These are phyloP conservation scores for Troilus luridus DNA, from an alignment of 2,888 invertebrate species.

Conservation along the genomic window DNA sequence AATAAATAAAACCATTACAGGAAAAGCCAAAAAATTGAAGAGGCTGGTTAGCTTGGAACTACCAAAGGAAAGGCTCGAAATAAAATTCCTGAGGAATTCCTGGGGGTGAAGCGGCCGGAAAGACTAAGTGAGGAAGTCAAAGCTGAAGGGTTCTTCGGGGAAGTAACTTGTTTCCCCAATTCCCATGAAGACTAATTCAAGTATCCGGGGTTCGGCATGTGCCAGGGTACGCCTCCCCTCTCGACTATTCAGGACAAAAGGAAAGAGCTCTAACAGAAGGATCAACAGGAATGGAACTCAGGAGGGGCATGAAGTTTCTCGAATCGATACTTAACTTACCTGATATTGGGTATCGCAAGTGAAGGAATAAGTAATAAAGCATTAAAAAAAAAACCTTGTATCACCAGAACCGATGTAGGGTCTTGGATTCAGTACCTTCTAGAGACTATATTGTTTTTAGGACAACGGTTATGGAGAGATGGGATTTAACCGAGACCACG, in stretches of 20 bases:
- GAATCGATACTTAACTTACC: not conserved
- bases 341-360: not conserved
- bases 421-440: too few species aligned
- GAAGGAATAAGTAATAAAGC: not conserved
- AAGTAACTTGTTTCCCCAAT: not conserved
- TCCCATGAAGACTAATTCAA: slow-evolving; percentile 16
- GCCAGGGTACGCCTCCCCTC: not conserved
- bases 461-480: too few species aligned
- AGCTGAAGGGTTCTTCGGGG: not conserved
- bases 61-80: not conserved
- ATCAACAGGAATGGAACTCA: slow-evolving; percentile 5
- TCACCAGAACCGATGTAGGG: too few species aligned
- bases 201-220: slow-evolving; percentile 19
- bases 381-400: too few species aligned
- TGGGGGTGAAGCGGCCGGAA: not conserved
- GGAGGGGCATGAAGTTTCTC: not conserved
- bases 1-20: not conserved
- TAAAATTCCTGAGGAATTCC: slow-evolving; percentile 3
- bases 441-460: too few species aligned
- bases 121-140: not conserved
- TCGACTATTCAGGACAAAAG: not conserved
- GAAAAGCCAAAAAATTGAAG: not conserved
- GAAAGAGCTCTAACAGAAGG: not conserved
- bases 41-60: not conserved
- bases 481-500: too few species aligned